These are phyloP conservation scores for Alloplasta piceator DNA, from an alignment of 2,888 invertebrate genomes.

Conservation along the genomic window DNA sequence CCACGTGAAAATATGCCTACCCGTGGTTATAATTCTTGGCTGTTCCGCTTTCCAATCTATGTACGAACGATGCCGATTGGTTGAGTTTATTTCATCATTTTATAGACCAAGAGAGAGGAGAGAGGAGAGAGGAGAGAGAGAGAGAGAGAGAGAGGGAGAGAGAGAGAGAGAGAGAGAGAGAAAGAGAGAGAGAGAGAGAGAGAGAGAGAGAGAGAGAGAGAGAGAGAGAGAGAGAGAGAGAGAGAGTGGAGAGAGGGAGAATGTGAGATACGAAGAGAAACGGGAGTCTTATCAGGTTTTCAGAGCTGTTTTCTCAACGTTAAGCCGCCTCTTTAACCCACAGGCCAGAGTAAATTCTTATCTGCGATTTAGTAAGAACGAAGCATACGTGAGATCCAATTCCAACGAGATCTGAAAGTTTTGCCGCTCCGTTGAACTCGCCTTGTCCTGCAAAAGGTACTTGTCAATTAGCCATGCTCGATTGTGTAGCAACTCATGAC, in stretches of 20 bases:
- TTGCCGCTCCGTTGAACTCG: too few relatives aligned
- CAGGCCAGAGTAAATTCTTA: not conserved
- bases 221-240: not conserved
- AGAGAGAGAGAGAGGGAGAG: not conserved
- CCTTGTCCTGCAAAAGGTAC: too few relatives aligned
- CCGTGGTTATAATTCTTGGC: slow-evolving; percentile 14
- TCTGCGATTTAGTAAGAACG: too few relatives aligned
- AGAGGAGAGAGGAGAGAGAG: too few relatives aligned
- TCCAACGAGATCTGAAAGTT: too few relatives aligned
- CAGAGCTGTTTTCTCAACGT: not conserved
- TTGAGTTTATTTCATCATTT: slow-evolving; percentile 46
- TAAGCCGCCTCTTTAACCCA: not conserved
- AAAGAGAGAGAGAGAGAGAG: not conserved
- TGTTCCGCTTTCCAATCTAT: slow-evolving; percentile 39
- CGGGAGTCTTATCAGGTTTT: slow-evolving; percentile 34
- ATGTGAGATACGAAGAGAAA: slow-evolving; percentile 9
- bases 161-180: slow-evolving; percentile 1
- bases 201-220: not conserved
- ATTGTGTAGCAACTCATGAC: too few relatives aligned
- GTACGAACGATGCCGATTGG: slow-evolving; percentile 37
- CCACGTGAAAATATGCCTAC: slow-evolving; percentile 51
- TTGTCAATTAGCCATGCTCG: too few relatives aligned
- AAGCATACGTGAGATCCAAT: too few relatives aligned
- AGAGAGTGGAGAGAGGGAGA: not conserved
- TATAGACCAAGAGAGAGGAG: not conserved